A percentile compares a stretch with the other conserved stretches of the same genome.
phyloP scores from a whole-genome alignment of 2,888 invertebrate genomes.

The Nesidiocoris tenuis region DNA sequence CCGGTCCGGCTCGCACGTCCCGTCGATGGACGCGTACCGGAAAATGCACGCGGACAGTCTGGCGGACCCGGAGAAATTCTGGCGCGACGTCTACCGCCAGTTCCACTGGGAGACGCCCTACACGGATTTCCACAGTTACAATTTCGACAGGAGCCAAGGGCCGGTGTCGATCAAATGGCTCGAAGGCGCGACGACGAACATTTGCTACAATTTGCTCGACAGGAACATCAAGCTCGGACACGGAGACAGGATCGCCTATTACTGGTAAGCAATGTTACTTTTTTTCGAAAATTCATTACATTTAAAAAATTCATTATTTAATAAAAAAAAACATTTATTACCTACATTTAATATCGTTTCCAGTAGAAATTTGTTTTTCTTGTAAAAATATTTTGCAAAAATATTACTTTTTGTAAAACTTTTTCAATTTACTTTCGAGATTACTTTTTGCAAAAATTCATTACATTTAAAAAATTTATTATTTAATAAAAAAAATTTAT shows the following conservation, averaged over 20 bases:
- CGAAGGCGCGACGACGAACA: conserved; percentile 91
- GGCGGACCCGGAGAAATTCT: conserved; percentile 85
- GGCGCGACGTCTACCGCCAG: conserved; percentile 80
- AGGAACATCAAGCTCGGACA: conserved; percentile 83
- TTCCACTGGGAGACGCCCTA: conserved; percentile 88
- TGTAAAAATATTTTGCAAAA: too few relatives aligned
- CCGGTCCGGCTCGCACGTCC: conserved; percentile 62
- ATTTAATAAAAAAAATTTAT: too few relatives aligned
- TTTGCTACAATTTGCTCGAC: conserved; percentile 93
- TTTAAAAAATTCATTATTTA: conserved; percentile 9
- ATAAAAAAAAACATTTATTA: too few relatives aligned
- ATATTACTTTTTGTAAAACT: too few relatives aligned
- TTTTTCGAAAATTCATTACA: too few relatives aligned
- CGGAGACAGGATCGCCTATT: conserved; percentile 89
- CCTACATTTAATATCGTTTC: too few relatives aligned
- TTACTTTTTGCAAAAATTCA: too few relatives aligned
- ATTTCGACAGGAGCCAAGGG: conserved; percentile 87
- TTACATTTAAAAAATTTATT: too few relatives aligned
- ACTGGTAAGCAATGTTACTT: conserved; percentile 96
- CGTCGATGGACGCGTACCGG: conserved; percentile 72
- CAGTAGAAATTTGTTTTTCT: too few relatives aligned
- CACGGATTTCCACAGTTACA: conserved; percentile 80
- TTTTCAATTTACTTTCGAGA: too few relatives aligned
- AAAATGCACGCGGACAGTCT: conserved; percentile 83
- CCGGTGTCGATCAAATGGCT: conserved; percentile 91